phyloP scores from a whole-genome alignment of 2,888 invertebrate genomes.

The Erebia aethiops region DNA sequence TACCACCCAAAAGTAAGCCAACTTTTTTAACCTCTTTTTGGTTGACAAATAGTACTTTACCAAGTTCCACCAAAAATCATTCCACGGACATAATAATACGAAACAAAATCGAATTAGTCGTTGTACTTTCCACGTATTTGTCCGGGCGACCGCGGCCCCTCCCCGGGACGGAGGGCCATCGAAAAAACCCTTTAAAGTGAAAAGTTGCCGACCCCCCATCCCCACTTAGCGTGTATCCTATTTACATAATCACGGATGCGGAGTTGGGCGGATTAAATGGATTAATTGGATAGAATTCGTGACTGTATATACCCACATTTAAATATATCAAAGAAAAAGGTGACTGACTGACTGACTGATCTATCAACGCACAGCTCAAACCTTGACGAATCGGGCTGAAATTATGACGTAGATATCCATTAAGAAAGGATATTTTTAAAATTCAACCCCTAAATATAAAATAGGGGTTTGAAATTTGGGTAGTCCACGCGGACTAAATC shows the following conservation, averaged over 20 bases:
- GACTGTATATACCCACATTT: background rate
- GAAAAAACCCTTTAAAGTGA: constrained; percentile 70
- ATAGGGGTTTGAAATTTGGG: too few species aligned
- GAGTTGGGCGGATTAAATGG: constrained; percentile 32
- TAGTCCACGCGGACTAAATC: too few species aligned
- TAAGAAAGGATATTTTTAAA: too few species aligned
- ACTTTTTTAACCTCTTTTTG: background rate
- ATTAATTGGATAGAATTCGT: constrained; percentile 33
- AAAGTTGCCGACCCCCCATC: constrained; percentile 56
- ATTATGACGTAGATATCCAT: too few species aligned
- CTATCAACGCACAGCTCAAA: too few species aligned
- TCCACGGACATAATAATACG: constrained; percentile 43
- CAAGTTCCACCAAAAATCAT: constrained; percentile 32
- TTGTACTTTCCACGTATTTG: constrained; percentile 52
- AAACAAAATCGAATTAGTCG: constrained; percentile 53
- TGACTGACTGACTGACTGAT: too few species aligned
- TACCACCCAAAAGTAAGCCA: too few species aligned
- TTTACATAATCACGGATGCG: constrained; percentile 44
- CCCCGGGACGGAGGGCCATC: constrained; percentile 46
- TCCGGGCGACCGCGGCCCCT: constrained; percentile 49
- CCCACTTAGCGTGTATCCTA: constrained; percentile 37
- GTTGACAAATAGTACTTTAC: background rate
- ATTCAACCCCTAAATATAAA: too few species aligned
- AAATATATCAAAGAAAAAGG: too few species aligned
- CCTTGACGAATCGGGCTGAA: too few species aligned